Conservation (phyloP, 2,797 vertebrate species). For the Aldrovandia affinis region DNA sequence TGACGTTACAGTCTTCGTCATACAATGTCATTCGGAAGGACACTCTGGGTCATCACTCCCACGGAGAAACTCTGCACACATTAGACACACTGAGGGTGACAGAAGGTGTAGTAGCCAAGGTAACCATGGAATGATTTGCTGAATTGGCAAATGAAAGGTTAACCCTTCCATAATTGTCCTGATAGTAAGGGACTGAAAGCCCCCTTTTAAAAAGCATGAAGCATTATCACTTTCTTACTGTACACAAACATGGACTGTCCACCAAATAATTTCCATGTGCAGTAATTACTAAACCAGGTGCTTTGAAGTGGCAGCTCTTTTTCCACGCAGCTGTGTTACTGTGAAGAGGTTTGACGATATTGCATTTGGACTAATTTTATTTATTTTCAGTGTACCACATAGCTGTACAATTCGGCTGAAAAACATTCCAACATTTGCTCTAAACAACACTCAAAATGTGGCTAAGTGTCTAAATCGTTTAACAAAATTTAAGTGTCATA, state of each 20-base stretch:
- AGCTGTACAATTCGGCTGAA: not conserved
- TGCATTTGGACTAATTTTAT: slow-evolving; percentile 55
- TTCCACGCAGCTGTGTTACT: slow-evolving; percentile 13
- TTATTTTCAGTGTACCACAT: slow-evolving; percentile 19
- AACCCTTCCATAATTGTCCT: not conserved
- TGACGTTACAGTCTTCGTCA: not conserved
- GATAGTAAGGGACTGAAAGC: slow-evolving; percentile 3
- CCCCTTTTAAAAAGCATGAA: slow-evolving; percentile 19
- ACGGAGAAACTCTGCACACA: not conserved
- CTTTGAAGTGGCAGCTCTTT: slow-evolving; percentile 44
- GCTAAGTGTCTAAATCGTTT: too few relatives aligned
- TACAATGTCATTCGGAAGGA: not conserved
- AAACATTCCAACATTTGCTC: not conserved
- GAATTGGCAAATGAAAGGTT: slow-evolving; percentile 2
- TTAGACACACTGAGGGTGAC: slow-evolving; percentile 7
- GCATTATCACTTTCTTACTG: slow-evolving; percentile 13
- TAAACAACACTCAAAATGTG: slow-evolving; percentile 9
- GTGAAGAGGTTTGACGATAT: slow-evolving; percentile 18
- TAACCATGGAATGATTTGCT: not conserved
- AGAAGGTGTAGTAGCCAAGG: not conserved
- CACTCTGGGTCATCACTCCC: not conserved
- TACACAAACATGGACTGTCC: slow-evolving; percentile 20
- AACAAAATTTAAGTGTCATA: not conserved
- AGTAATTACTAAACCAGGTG: slow-evolving; percentile 43
- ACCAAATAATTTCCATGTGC: slow-evolving; percentile 39